Conservation (phyloP, 2,797 vertebrate genomes). For the Nyctalus aviator region DNA sequence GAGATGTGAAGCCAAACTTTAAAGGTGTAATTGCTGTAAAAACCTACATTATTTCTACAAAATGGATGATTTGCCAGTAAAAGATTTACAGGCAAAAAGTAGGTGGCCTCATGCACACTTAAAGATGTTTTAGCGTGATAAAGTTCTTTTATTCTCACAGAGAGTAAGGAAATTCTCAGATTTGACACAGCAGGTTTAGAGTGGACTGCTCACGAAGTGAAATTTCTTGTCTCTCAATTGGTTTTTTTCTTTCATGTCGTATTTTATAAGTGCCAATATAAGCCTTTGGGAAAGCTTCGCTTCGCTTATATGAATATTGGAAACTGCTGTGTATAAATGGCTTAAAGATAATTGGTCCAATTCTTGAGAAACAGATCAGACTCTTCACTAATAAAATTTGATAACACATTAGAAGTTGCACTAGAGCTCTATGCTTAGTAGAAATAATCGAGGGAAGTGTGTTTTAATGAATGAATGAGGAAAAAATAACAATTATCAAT, state of each 20-base stretch:
- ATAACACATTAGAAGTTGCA: background rate
- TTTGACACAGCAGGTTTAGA: slow-evolving; percentile 68
- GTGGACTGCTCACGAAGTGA: slow-evolving; percentile 26
- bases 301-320: background rate
- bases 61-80: slow-evolving; percentile 76
- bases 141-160: slow-evolving; percentile 56
- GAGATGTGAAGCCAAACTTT: slow-evolving; percentile 56
- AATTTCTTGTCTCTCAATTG: slow-evolving; percentile 44
- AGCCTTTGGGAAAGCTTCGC: slow-evolving; percentile 16
- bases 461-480: background rate
- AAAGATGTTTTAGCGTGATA: slow-evolving; percentile 49
- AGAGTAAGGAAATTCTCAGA: slow-evolving; percentile 66
- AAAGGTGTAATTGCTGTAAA: slow-evolving; percentile 69
- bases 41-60: slow-evolving; percentile 73
- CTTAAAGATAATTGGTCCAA: background rate
- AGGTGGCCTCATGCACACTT: background rate
- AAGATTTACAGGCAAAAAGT: slow-evolving; percentile 62
- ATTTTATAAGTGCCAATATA: slow-evolving; percentile 19
- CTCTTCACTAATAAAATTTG: background rate
- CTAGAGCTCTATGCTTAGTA: background rate
- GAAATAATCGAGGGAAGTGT: background rate
- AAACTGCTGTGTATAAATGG: background rate
- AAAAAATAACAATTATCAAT: background rate
- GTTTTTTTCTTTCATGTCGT: background rate
- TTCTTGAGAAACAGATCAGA: background rate